Evolutionary conservation across 2,113 vertebrate genomes (phyloP), one percentile per base, ranked within the genome.

Genomic region (Trichomycterus rosablanca): DNA sequence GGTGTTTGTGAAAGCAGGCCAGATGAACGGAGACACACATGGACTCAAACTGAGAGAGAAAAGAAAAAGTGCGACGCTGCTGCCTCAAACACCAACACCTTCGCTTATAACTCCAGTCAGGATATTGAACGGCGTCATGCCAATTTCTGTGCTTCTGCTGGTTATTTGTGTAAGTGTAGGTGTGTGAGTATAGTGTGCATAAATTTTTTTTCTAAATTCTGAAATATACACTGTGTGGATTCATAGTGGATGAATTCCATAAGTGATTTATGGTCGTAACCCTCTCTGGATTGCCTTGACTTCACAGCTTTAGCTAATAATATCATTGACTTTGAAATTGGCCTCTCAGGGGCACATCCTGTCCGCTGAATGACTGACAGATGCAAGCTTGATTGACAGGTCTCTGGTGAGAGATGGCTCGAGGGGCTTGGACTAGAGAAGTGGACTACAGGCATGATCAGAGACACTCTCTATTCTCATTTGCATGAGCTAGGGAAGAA

Each of bases 101-200:
- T 59, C 64, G 59, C 73, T 46, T 59, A 51, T 76, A 71, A 68
- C 68, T 77, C 59, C 68, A 24, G 23, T 80, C 74, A 70, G 74
- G 73, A 79, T 78, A 74, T 69, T 81, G 77, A 78, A 74, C 75
- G 57, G 75, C 73, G 68, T 73, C 72, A 79, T 79, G 67, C 68
- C 78, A 79, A 77, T 79, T 77, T 72, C 71, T 71, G 59, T 40
- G 76, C 79, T 77, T 72, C 71, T 71, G 59, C 43, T 50, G 30
- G 48, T n/a, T 19, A 26, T 42, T 39, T 58, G 54, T 61, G 61
- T 46, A 55, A 46, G 37, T 63, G 72, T 72, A 74, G 64, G 37
- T 67, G 63, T 53, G 52, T 64, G 43, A 50, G 15, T 30, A 20
- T 42, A 3, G 73, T 78, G 74, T 69, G 75, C 77, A 71, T 73